Evolutionary conservation across 37 sponge, comb jelly and placozoan genomes (phyloP), one percentile per base, ranked within the genome.

Genomic region (Agelas oroides): DNA sequence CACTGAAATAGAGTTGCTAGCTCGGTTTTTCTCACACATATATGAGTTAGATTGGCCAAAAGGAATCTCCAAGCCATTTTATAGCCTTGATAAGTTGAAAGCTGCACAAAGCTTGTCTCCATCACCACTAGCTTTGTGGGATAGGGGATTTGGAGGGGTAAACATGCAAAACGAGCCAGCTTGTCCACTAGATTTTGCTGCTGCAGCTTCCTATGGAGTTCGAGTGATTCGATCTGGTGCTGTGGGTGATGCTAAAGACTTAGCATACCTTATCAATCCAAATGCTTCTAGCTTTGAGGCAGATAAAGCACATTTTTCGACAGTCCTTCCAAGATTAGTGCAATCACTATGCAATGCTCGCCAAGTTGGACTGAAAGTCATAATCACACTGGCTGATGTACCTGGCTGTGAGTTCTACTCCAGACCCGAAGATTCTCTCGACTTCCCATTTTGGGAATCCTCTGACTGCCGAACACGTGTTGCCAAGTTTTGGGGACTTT

Each of bases 131-230:
- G 46, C 25, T 8, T 31, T 88, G 15, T 88, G 89, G 89, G 52
- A 41, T 14, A 35, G 39, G 27, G 83, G 83, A 2, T 88, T 88
- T 62, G 83, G 55, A 0, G 89, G 89, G 12, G 63, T 88, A 2
- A 88, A 88, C 78, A 88, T 88, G 89, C 57, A 64, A 14, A 54
- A 59, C 3, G 75, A 88, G 6, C 89, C 89, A 3, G 89, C 81
- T 6, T 60, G 76, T 34, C 27, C 60, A 53, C 55, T 76, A 17
- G 89, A 88, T 62, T 67, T 88, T 64, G 54, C 52, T 1, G 83
- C 71, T 39, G 83, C 77, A 17, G 89, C 77, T 8, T 13, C 33
- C 37, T 83, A 82, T 66, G 89, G 89, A 37, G 70, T 57, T 21
- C 59, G 21, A 31, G 89, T 88, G 57, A 82, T 88, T 34, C 83